Conservation (phyloP, 2,113 vertebrate genomes). For the Cebidichthys violaceus region DNA sequence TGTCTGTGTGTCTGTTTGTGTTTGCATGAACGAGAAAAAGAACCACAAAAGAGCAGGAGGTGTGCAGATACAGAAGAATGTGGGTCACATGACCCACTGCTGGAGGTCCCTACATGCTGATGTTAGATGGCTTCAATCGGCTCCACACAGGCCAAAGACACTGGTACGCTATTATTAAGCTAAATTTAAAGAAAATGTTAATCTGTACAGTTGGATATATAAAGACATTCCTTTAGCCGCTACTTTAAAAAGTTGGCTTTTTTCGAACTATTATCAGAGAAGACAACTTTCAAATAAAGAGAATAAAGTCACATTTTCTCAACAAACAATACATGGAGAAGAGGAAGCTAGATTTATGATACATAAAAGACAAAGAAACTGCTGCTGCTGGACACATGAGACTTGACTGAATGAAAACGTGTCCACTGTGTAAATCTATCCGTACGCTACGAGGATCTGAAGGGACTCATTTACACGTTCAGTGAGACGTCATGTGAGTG, state of each 20-base stretch:
- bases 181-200: not conserved
- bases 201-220: not conserved
- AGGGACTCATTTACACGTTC: not conserved
- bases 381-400: not conserved
- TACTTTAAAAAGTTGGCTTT: conserved; percentile 1
- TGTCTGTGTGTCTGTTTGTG: not conserved
- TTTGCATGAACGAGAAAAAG: not conserved
- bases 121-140: conserved; percentile 35
- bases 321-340: not conserved
- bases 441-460: not conserved
- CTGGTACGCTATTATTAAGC: conserved; percentile 11
- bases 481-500: not conserved
- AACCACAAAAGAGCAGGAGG: not conserved
- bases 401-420: not conserved
- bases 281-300: not conserved
- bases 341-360: not conserved
- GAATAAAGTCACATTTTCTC: not conserved
- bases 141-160: conserved; percentile 25
- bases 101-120: conserved; percentile 34
- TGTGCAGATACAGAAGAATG: not conserved
- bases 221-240: not conserved
- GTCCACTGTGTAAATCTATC: not conserved
- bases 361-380: not conserved
- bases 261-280: not conserved
- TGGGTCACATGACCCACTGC: conserved; percentile 45